Base-by-base conservation (phyloP, 92 coral and sea anemone species). In the Isaurus tuberculatus region DNA sequence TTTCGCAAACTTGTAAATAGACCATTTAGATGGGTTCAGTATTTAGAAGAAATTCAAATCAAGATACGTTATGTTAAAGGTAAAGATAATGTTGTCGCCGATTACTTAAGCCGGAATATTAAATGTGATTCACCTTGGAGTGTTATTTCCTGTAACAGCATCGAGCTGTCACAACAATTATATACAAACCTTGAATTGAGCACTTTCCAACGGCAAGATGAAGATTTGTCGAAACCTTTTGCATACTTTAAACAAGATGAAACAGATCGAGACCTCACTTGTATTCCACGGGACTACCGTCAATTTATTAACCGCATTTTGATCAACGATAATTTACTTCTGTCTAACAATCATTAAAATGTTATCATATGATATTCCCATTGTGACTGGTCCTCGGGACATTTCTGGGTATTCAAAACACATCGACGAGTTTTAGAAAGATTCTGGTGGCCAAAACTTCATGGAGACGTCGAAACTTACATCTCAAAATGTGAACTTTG, bases 131-230 rank as follows among this genome's bases (percentile, higher is more conserved):
- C 83, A 49, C 70, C 65, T 28, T 78, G 83, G 70, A 49, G 37
- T 27, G 83, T 58, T 68, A 78, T 78, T 78, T 78, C 83, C 69
- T 23, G 83, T 78, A 78, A 78, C 65, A 68, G 40, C 34, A 37
- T 78, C 28, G 83, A 78, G 28, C 69, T 78, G 33, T 49, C 83
- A 49, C 34, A 78, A 49, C 83, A 78, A 33, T 26, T 58, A 37
- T 49, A 78, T 68, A 78, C 34, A 20, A 53, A 51, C 25, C 5
- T 27, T 43, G 81, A 78, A 49, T 37, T 78, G 30, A 78, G 57
- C 19, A n/a, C 25, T 26, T n/a, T 19, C 31, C 83, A 78, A 78
- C 83, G 66, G 8, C 70, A 78, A 44, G 83, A 78, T 27, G 63
- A 78, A 26, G 83, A 78, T n/a, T 78, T 78, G 53, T 58, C 66